Conservation (phyloP, 2,888 invertebrate species). For the Ectropis crepuscularia region DNA sequence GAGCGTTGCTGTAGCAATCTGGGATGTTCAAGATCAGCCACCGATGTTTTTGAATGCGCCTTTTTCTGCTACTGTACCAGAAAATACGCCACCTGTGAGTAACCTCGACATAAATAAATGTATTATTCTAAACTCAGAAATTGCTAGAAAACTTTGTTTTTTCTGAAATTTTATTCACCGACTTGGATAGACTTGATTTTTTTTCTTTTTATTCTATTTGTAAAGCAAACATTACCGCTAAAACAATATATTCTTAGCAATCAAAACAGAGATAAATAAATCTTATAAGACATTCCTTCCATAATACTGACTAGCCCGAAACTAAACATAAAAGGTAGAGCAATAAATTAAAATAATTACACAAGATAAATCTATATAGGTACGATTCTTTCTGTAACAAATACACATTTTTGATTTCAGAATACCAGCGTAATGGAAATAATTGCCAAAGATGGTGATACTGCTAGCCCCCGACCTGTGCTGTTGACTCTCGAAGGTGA, state of each 20-base stretch:
- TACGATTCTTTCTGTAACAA: neutral
- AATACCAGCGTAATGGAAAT: conserved; percentile 88
- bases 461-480: conserved; percentile 88
- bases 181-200: no score
- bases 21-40: conserved; percentile 93
- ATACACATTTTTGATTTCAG: conserved; percentile 52
- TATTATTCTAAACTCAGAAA: neutral
- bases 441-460: conserved; percentile 92
- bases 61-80: conserved; percentile 90
- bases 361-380: no score
- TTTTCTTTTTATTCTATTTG: no score
- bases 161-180: no score
- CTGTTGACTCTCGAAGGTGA: conserved; percentile 89
- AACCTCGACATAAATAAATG: neutral
- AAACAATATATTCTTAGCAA: no score
- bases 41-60: conserved; percentile 93
- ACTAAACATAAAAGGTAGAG: no score
- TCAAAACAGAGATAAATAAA: no score
- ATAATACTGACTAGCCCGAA: no score
- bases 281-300: no score
- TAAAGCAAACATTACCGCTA: no score
- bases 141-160: neutral
- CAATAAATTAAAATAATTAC: no score
- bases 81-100: conserved; percentile 88
- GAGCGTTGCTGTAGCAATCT: conserved; percentile 89